A percentile compares a stretch with the other conserved stretches of the same genome.
Evolutionary conservation across 2,113 vertebrate genomes (phyloP).

Genomic region (Proterorhinus semilunaris): DNA sequence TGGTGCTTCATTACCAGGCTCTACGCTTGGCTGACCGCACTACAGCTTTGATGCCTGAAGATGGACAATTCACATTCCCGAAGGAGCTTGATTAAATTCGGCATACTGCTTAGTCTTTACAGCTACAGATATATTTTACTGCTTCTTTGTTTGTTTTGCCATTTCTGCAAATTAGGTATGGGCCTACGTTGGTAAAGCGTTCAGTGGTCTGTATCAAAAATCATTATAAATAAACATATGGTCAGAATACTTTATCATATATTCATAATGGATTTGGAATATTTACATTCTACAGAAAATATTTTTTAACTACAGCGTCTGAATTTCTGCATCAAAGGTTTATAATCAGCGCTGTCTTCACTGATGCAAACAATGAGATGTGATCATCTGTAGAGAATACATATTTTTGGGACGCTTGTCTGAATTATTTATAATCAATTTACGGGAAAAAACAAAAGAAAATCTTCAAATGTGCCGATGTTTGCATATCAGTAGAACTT

Average conservation of each 20-base stretch:
- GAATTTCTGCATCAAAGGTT: conserved; percentile 10
- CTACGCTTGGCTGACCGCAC: conserved; percentile 24
- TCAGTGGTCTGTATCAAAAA: background rate
- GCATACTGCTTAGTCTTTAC: background rate
- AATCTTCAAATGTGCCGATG: background rate
- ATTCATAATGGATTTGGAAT: background rate
- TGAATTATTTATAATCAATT: conserved; percentile 18
- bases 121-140: background rate
- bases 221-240: background rate
- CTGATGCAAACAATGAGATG: conserved; percentile 27
- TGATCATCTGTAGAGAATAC: conserved; percentile 27
- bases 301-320: background rate
- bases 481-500: conserved; percentile 1
- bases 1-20: conserved; percentile 38
- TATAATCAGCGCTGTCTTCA: conserved; percentile 16
- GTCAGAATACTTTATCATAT: background rate
- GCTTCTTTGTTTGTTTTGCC: background rate
- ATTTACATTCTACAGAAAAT: background rate
- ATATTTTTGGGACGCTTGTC: conserved; percentile 24
- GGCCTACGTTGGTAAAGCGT: background rate
- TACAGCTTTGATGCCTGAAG: conserved; percentile 23
- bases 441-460: conserved; percentile 8
- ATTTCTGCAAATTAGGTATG: background rate
- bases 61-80: conserved; percentile 18
- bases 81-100: conserved; percentile 14